These are phyloP conservation scores for Agapornis canus DNA, from an alignment of 2,797 vertebrate species.

Conservation along the genomic window DNA sequence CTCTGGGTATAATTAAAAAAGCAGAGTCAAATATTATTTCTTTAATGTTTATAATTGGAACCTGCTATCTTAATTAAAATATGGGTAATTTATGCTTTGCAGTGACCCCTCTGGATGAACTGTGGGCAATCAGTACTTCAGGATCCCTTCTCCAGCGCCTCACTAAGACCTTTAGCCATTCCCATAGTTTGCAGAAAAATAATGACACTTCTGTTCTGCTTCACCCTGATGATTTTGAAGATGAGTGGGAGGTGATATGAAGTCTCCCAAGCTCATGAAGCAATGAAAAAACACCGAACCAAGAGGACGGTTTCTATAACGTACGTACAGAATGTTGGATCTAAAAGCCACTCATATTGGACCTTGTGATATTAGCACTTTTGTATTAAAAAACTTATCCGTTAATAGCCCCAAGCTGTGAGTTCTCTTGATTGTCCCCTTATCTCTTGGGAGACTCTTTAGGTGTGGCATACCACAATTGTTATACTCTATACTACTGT, in stretches of 20 bases:
- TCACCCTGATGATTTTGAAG: conserved; percentile 87
- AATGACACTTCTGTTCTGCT: conserved; percentile 58
- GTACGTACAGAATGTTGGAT: conserved; percentile 32
- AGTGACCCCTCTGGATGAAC: conserved; percentile 90
- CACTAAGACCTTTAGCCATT: conserved; percentile 89
- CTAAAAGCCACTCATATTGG: conserved; percentile 22
- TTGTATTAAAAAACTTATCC: conserved; percentile 39
- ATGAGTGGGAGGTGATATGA: conserved; percentile 98
- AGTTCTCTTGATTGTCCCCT: conserved; percentile 39
- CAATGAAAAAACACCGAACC: not conserved
- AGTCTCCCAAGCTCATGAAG: not conserved
- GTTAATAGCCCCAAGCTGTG: conserved; percentile 44
- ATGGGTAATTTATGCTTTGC: conserved; percentile 39
- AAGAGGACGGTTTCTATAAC: not conserved
- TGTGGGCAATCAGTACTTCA: conserved; percentile 87
- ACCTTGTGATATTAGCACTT: conserved; percentile 41
- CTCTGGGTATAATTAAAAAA: not conserved
- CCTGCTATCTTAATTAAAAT: not conserved
- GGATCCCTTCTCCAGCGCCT: conserved; percentile 90
- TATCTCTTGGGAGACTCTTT: conserved; percentile 41
- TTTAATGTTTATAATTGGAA: not conserved
- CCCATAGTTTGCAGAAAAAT: conserved; percentile 61
- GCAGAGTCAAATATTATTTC: not conserved
- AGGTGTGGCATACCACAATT: conserved; percentile 20
- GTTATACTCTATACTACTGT: conserved; percentile 13